A percentile compares a stretch with the other conserved stretches of the same genome.
These are phyloP conservation scores for Halcyon chelicuti DNA, from an alignment of 2,797 vertebrate genomes.

Conservation along the genomic window DNA sequence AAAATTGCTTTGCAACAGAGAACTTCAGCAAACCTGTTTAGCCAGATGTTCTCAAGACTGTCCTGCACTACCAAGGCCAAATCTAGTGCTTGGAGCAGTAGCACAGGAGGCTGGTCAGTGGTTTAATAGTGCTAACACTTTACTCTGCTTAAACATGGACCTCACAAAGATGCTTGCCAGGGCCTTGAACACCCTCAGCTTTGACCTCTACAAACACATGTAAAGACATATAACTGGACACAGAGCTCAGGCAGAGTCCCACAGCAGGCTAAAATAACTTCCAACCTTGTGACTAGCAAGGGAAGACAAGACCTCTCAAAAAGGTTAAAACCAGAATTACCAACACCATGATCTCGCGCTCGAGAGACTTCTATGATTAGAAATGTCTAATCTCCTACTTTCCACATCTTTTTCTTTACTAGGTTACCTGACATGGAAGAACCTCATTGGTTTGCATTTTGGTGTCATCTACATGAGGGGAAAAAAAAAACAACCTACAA, in stretches of 20 bases:
- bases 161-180: neutral
- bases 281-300: neutral
- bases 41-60: neutral
- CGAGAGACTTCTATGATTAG: neutral
- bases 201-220: neutral
- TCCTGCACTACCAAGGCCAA: neutral
- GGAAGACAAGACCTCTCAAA: neutral
- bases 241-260: neutral
- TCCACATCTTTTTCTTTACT: neutral
- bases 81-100: neutral
- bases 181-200: neutral
- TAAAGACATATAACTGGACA: neutral
- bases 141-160: neutral
- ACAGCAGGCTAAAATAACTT: neutral
- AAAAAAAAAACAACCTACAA: neutral
- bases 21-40: neutral
- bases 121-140: neutral
- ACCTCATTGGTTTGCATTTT: neutral
- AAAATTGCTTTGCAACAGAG: constrained; percentile 9
- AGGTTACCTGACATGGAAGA: neutral
- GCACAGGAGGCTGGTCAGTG: neutral
- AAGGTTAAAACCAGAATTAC: neutral
- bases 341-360: neutral
- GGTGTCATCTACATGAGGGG: neutral
- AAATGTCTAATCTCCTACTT: neutral